Percentiles rank a stretch among this genome's conserved stretches.
Evolutionary conservation across 1,140 invertebrate species (phyloP).

Genomic region (Heterodera schachtii): DNA sequence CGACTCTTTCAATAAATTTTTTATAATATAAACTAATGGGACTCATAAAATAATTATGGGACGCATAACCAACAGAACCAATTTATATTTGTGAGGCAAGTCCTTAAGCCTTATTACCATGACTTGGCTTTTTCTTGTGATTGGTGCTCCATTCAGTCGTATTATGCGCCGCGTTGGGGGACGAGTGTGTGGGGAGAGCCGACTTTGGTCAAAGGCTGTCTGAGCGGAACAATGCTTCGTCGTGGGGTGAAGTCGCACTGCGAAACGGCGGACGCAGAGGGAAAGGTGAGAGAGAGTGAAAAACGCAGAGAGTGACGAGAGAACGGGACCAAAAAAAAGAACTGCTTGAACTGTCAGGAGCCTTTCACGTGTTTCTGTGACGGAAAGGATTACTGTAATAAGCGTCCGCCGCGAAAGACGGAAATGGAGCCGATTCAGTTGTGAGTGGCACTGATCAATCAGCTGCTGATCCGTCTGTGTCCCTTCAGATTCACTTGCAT

Average conservation of each 20-base stretch:
- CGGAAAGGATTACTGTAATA: conserved; percentile 56
- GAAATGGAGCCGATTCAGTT: conserved; percentile 53
- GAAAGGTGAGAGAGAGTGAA: conserved; percentile 5
- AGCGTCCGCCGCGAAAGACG: conserved; percentile 31
- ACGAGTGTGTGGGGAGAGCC: conserved; percentile 54
- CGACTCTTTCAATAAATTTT: too few relatives aligned
- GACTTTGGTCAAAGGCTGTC: conserved; percentile 60
- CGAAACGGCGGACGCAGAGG: conserved; percentile 49
- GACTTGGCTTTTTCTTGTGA: too few relatives aligned
- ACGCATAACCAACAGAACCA: too few relatives aligned
- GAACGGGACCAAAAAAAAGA: too few relatives aligned
- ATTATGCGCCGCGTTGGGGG: conserved; percentile 62
- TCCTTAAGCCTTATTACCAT: too few relatives aligned
- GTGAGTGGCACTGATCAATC: background rate
- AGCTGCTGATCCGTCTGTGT: conserved; percentile 9
- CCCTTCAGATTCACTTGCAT: conserved; percentile 52
- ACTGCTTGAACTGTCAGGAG: conserved; percentile 35
- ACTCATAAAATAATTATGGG: too few relatives aligned
- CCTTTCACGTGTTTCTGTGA: conserved; percentile 64
- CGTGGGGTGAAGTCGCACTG: conserved; percentile 56
- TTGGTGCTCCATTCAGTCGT: conserved; percentile 19
- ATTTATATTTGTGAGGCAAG: too few relatives aligned
- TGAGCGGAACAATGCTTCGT: conserved; percentile 57
- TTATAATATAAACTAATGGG: too few relatives aligned
- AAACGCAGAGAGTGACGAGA: too few relatives aligned